Evolutionary conservation across 1,140 invertebrate genomes (phyloP).

Genomic region (Penaeus japonicus): DNA sequence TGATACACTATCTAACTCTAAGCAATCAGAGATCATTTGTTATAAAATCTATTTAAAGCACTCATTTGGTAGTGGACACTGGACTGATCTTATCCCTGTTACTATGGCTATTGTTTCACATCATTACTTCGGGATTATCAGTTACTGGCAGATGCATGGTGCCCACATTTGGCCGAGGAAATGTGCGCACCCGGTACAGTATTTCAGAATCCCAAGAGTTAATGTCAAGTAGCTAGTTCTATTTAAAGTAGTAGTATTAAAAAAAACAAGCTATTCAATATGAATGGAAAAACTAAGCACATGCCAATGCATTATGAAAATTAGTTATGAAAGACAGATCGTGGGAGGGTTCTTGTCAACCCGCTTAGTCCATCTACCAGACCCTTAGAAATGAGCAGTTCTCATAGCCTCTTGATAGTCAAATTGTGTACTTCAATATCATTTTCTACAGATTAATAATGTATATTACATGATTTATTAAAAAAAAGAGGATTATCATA

Average conservation of each 20-base stretch:
- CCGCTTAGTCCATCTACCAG: conserved; percentile 35
- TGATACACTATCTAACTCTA: conserved; percentile 49
- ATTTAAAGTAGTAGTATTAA: background rate
- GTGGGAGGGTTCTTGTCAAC: background rate
- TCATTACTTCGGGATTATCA: background rate
- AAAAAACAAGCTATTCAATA: conserved; percentile 17
- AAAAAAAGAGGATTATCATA: conserved; percentile 18
- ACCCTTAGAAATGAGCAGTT: conserved; percentile 44
- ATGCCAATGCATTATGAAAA: conserved; percentile 34
- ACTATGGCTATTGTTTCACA: background rate
- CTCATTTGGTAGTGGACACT: conserved; percentile 45
- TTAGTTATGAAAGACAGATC: conserved; percentile 30
- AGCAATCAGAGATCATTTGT: conserved; percentile 53
- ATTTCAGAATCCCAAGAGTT: too few relatives aligned
- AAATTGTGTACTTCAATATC: conserved; percentile 5
- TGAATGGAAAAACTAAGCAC: conserved; percentile 14
- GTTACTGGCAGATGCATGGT: background rate
- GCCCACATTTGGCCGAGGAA: background rate
- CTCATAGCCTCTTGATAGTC: conserved; percentile 43
- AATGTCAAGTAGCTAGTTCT: background rate
- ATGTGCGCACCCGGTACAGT: too few relatives aligned
- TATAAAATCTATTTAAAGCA: conserved; percentile 56
- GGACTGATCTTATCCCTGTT: background rate
- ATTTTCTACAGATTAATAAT: conserved; percentile 6
- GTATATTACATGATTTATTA: conserved; percentile 38